Evolutionary conservation across 2,888 invertebrate species (phyloP), one percentile per base, ranked within the genome.

Genomic region (Brenthis daphne): DNA sequence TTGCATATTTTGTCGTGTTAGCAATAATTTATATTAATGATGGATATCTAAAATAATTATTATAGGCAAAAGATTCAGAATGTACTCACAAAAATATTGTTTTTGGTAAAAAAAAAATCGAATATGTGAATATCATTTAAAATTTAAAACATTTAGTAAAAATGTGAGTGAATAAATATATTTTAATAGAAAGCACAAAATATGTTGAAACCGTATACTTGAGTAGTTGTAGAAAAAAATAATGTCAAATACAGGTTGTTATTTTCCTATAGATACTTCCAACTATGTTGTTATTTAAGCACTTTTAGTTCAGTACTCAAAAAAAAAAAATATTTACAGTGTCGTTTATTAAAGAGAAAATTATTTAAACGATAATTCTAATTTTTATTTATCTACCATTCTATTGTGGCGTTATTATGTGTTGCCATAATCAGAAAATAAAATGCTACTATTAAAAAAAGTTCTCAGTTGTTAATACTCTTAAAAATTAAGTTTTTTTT

Each of bases 321-420:
- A 54, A 48, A 16, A 48, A 16, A 16, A n/a, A 16, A 55, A 61
- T 61, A 61, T 61, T 56, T 69, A 61, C 54, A 60, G 65, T 61
- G 69, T 69, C 65, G 56, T 64, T 68, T 64, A 65, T 64, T 55
- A 69, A 65, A 43, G 51, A 55, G 48, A 56, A 68, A 55, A 56
- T 61, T 69, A 69, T 69, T 69, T 69, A 69, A 65, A 69, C 60
- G 20, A 65, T 69, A 65, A 58, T 57, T 54, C 53, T 68, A 53
- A 54, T 50, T 58, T 57, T 68, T 65, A 69, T 65, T 69, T 69
- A 65, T 65, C 55, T 69, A 53, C 58, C 60, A 56, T 54, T 43
- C 11, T 55, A 50, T 55, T 68, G 64, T 65, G 58, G 65, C 54
- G 61, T 54, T 67, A 37, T 50, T 67, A 57, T 58, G 53, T 64